Evolutionary conservation across 2,888 invertebrate species (phyloP), one percentile per base, ranked within the genome.

Genomic region (Sinodicranocentrus sp.): DNA sequence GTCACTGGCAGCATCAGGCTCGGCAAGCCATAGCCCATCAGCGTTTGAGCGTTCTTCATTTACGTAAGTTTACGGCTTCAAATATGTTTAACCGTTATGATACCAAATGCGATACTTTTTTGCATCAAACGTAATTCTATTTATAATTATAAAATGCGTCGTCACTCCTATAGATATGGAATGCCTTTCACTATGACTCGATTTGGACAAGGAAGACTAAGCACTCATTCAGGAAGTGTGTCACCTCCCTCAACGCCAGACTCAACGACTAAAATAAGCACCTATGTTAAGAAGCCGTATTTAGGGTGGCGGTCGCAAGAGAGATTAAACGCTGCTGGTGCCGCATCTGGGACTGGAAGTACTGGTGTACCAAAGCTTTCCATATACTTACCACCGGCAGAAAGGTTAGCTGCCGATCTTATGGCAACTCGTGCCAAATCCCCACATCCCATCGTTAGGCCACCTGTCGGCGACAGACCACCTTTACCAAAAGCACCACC

Each of bases 231-330:
- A 6, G 78, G 83, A 21, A 87, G 86, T 73, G 76, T 82, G 43
- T 86, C 88, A 26, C 87, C 88, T 17, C 87, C 88, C 43, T 87
- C 88, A 48, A 87, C 87, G 13, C 86, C 87, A 44, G 85, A 82
- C 70, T 84, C 85, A 0, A 68, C 86, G 8, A 75, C 84, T 10
- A 76, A 82, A 48, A 57, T 78, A 8, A 65, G 65, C 39, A 25
- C 83, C 10, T 88, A 87, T 44, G 85, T 87, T 2, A 93, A 96
- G 63, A 95, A 96, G 90, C 97, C 97, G 0, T 97, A 97, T 91
- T 92, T 97, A 85, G 97, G 97, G 68, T 97, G 97, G 97, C 93
- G 97, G 89, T 94, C 94, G 8, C 88, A 96, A 91, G 97, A 97
- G 91, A 93, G 96, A 85, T 92, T 97, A 75, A 86, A 87, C 68